Evolutionary conservation across 37 sponge, comb jelly and placozoan genomes (phyloP).

Genomic region (Cladorhizidae sp.): DNA sequence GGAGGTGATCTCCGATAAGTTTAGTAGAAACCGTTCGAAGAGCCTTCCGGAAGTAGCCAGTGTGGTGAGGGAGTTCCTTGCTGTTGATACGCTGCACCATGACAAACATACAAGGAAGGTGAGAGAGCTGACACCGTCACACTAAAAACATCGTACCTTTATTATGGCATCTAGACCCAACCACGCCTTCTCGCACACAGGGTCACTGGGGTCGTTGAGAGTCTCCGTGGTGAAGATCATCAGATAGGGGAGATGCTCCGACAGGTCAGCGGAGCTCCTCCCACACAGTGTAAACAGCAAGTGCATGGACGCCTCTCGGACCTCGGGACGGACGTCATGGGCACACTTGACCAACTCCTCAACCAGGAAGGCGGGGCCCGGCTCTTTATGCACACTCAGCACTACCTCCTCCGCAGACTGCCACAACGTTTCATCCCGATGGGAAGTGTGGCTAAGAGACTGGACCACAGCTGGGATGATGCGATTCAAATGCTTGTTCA

Average conservation of each 20-base stretch:
- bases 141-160: slow-evolving; percentile 56
- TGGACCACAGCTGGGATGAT: slow-evolving; percentile 79
- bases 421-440: slow-evolving; percentile 21
- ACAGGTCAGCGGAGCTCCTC: slow-evolving; percentile 35
- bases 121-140: not conserved
- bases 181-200: slow-evolving; percentile 83
- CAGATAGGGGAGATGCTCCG: slow-evolving; percentile 70
- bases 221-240: slow-evolving; percentile 60
- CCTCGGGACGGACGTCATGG: not conserved
- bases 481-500: slow-evolving; percentile 70
- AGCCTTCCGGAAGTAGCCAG: slow-evolving; percentile 45
- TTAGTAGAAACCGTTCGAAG: slow-evolving; percentile 23
- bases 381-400: slow-evolving; percentile 58
- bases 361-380: slow-evolving; percentile 52
- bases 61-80: slow-evolving; percentile 66
- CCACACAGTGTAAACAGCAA: slow-evolving; percentile 62
- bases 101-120: not conserved
- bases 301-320: slow-evolving; percentile 51
- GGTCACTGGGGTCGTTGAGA: slow-evolving; percentile 71
- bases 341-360: slow-evolving; percentile 57
- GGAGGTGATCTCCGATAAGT: slow-evolving; percentile 50
- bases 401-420: slow-evolving; percentile 56
- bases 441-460: slow-evolving; percentile 27
- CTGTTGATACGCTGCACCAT: slow-evolving; percentile 35
- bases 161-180: slow-evolving; percentile 74